Evolutionary conservation across 2,113 vertebrate genomes (phyloP), one percentile per base, ranked within the genome.

Genomic region (Peucedramus taeniatus): DNA sequence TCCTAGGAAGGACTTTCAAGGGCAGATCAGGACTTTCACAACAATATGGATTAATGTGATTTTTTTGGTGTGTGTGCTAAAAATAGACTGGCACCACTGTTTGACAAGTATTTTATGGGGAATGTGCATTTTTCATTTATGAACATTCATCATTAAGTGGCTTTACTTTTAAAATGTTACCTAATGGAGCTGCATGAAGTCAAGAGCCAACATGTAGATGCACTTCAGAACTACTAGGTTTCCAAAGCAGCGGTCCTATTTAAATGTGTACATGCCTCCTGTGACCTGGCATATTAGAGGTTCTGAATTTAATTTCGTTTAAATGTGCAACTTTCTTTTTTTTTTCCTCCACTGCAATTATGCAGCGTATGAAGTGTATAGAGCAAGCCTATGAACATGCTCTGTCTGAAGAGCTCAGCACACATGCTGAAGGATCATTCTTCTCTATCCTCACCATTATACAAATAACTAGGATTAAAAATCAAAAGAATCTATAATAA

Each of bases 91-190:
- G 42, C 68, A 91, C 83, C 0, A 5, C 83, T 96, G 84, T 93
- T 91, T 84, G 71, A 94, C 79, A 94, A 84, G 88, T 13, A 4
- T 94, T 97, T 97, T 82, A 89, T 77, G 79, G 47, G 44, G 27
- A 93, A 86, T 66, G 47, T 77, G 33, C 81, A 93, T 97, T 96
- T 96, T 96, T 97, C 91, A 96, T 97, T 95, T 96, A 87, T 86
- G 90, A 91, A 95, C 93, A 93, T 93, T 87, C 86, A 86, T 93
- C 90, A 96, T 94, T 95, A 96, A 97, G 81, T 91, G 81, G 60
- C n/a, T 93, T 96, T 97, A 95, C 93, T 95, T 96, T 96, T 96
- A 96, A 96, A 96, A 75, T 61, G 63, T 93, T 96, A 91, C 78
- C 88, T 97, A 94, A 97, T 88, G 90, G 88, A 95, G 33, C 91